Conservation (phyloP, 1,140 invertebrate genomes). For the Wasmannia auropunctata region DNA sequence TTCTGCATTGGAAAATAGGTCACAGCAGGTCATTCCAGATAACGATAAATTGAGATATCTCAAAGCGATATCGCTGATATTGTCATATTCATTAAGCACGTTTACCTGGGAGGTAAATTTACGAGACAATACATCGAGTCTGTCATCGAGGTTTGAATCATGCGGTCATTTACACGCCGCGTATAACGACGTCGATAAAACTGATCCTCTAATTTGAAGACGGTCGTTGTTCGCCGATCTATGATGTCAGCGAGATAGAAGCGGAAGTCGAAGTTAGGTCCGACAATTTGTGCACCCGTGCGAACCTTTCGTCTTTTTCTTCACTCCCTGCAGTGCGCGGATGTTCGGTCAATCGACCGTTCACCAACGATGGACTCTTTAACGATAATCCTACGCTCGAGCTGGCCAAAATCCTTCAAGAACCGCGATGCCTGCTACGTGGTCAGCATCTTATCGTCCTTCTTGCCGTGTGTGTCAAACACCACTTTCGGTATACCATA, state of each 20-base stretch:
- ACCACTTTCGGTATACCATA: background rate
- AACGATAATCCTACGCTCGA: constrained; percentile 43
- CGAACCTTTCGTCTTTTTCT: constrained; percentile 2
- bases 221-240: background rate
- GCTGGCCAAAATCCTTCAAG: constrained; percentile 26
- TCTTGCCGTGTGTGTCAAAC: background rate
- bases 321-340: background rate
- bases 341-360: constrained; percentile 42
- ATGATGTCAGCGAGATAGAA: constrained; percentile 13
- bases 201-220: background rate
- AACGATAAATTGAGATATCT: background rate
- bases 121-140: background rate
- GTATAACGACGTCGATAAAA: background rate
- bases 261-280: constrained; percentile 18
- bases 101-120: background rate
- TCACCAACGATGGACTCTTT: constrained; percentile 27
- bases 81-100: background rate
- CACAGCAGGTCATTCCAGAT: background rate
- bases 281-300: constrained; percentile 34
- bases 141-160: background rate
- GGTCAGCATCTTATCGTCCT: constrained; percentile 31
- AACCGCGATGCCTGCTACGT: constrained; percentile 34
- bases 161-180: background rate
- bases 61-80: background rate
- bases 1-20: background rate